Conservation (phyloP, 2,113 vertebrate species). For the Brachypteracias leptosomus region DNA sequence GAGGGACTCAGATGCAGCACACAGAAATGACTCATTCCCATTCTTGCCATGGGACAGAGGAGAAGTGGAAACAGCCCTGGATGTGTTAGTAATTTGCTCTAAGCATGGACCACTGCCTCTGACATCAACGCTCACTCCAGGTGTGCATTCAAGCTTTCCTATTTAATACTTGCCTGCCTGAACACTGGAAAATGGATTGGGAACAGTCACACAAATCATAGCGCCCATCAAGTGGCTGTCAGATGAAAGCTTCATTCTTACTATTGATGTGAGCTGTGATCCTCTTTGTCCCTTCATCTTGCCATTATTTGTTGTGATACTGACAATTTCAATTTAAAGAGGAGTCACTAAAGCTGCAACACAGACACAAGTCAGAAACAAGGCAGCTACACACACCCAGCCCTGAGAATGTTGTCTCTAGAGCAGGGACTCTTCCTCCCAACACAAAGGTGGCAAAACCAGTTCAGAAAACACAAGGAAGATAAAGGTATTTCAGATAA, state of each 20-base stretch:
- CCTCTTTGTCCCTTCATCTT: background rate
- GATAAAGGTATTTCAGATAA: background rate
- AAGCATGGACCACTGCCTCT: background rate
- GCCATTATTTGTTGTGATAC: background rate
- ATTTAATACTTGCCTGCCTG: background rate
- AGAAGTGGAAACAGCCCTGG: background rate
- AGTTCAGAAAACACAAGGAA: background rate
- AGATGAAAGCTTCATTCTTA: background rate
- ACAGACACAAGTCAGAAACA: background rate
- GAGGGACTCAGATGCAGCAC: background rate
- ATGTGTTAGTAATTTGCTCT: background rate
- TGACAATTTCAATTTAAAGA: background rate
- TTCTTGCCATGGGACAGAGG: background rate
- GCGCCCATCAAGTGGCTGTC: background rate
- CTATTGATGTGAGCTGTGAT: background rate
- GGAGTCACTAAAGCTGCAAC: background rate
- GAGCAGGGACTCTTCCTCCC: background rate
- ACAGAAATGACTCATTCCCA: background rate
- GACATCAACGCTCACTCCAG: background rate
- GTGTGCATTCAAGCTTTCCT: background rate
- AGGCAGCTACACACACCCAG: background rate
- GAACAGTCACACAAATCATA: background rate
- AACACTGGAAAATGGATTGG: background rate
- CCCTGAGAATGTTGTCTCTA: background rate
- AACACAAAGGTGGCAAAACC: background rate